Base-by-base conservation (phyloP, 1,140 invertebrate species). In the Probaryconus sp. region DNA sequence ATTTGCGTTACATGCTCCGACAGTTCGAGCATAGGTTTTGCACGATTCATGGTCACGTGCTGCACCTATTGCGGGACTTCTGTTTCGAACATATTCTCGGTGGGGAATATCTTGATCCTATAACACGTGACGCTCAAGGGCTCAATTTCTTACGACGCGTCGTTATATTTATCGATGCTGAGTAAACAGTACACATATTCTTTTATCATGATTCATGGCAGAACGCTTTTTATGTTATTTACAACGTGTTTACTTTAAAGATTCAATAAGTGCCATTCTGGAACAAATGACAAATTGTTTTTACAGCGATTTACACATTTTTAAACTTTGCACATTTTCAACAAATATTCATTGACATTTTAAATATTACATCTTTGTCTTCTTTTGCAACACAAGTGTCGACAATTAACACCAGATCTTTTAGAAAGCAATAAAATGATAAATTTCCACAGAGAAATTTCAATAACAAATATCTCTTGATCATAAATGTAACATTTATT, bases 1-100 rank as follows among this genome's bases (percentile, higher is more conserved):
- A 75, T 79, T 75, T 60, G 71, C 73, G 81, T 84, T 83, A 83
- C 75, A 76, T 72, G 83, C 78, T 79, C 74, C 80, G 63, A 83
- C 82, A 84, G 81, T 83, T 83, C 79, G 50, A 58, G 28, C 61
- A 68, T 72, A 76, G 79, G 74, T 81, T 77, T 63, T 61, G 75
- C 65, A 51, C 80, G 72, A 72, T 75, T 53, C 67, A 69, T 68
- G 58, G 63, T 35, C 83, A 82, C 83, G 82, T 83, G 83, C 77
- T 73, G 61, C 48, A 60, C 53, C 69, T 74, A 78, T 64, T 79
- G 71, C 61, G 58, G 79, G 71, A 69, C 78, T 81, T 82, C 83
- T 85, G 83, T 82, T 85, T 78, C 69, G 69, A 84, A 82, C 82
- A 74, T 79, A 50, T 72, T 56, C 79, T 72, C 76, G 72, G 68